Evolutionary conservation across 2,113 vertebrate genomes (phyloP), one percentile per base, ranked within the genome.

Genomic region (Marcusenius ussheri): DNA sequence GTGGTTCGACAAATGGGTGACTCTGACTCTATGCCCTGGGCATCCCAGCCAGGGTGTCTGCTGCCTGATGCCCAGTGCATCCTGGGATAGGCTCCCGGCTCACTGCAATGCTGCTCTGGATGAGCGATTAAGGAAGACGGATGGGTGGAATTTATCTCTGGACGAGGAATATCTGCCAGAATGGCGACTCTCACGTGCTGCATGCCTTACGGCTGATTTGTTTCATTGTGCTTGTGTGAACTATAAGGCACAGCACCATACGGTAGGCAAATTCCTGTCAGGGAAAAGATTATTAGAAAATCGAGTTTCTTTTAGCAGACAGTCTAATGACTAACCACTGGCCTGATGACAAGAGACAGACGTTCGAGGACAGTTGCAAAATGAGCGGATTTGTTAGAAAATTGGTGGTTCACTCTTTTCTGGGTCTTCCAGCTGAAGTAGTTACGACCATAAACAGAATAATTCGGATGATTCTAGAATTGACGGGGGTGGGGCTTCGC

Each of bases 351-450:
- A 87, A 70, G 58, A 47, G 83, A 77, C 39, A 49, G 83, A 87
- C 83, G 19, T 46, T 46, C 19, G 51, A 80, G 90, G 50, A 39
- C 19, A 24, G 77, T 66, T 88, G 50, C 84, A 74, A 24, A 89
- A 89, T 90, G 83, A 88, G 87, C 88, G 13, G 46, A 49, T 90
- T 89, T 89, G 90, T 86, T 56, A 46, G 46, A 86, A 91, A 89
- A 89, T 87, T 50, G 47, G 74, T 88, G 86, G 87, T 56, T 85
- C 53, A 15, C 19, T 89, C 80, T 66, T 66, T 90, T 88, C 85
- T 89, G 42, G n/a, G 90, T 27, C 89, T 90, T 88, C 84, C 31
- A 42, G 88, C 88, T 83, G 21, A 88, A 53, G 90, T 88, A 24
- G 91, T 27, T 39, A 88, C 56, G 45, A 56, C 51, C 53, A 83